Base-by-base conservation (phyloP, 2,888 invertebrate genomes). In the Syrista parreyssii region DNA sequence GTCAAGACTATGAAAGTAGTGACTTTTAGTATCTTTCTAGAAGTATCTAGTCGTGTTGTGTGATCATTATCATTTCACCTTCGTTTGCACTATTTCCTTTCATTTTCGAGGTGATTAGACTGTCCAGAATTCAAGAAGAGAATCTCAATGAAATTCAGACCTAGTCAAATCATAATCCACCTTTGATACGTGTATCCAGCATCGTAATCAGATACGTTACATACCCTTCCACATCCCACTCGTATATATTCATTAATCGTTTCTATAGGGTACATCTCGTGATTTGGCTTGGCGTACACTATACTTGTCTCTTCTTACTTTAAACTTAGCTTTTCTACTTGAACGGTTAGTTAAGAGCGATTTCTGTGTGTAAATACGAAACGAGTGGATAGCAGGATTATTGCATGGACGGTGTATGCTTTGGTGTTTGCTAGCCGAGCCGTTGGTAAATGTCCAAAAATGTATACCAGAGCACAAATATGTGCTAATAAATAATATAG, bases 251-350 rank as follows among this genome's bases (percentile, higher is more conserved):
- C 23, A 76, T 40, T n/a, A 31, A 34, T 68, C 35, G 12, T 75
- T 23, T 76, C 32, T 68, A 36, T 35, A 32, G 40, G 31, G 35
- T 71, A 69, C 40, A 31, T 23, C n/a, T 68, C 68, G n/a, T 74
- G 73, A 73, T 32, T 55, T 55, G 55, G 55, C 55, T 55, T 55
- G 55, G 55, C 23, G 55, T 55, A 71, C 31, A 23, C 30, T 79
- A 77, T 76, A 83, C 83, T 83, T 83, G 83, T 83, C 83, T 83
- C 83, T 82, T 83, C 83, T 83, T 80, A 76, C 76, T 75, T 73
- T 78, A 68, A 36, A 76, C 68, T 40, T 68, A 23, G 32, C 35
- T 75, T 79, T 74, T 69, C 73, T 68, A 35, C 35, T 36, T 74
- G 74, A 72, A 68, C 69, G 30, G 69, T 69, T 30, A 71, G n/a